A percentile compares a stretch with the other conserved stretches of the same genome.
Conservation (phyloP, 2,113 vertebrate species). For the Trachemys scripta region DNA sequence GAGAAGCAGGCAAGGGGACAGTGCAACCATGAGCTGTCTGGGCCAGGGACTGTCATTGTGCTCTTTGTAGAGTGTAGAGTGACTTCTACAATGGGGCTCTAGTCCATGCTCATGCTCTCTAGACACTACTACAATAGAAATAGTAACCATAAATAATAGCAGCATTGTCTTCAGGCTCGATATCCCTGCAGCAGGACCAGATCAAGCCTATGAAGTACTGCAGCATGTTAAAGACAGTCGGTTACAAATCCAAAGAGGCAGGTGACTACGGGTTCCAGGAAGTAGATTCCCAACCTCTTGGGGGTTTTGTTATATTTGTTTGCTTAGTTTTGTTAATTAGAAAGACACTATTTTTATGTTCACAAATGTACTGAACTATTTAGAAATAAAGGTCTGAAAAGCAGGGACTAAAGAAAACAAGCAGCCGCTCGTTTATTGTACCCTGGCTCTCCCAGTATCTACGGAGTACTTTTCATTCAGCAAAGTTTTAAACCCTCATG, state of each 20-base stretch:
- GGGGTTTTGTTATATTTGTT: rapidly evolving
- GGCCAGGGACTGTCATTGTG: neutral
- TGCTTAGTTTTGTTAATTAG: neutral
- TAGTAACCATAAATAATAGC: neutral
- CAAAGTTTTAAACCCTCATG: slow-evolving; percentile 12
- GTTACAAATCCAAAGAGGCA: rapidly evolving
- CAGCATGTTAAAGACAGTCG: rapidly evolving
- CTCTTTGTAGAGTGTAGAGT: neutral
- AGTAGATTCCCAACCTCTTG: neutral
- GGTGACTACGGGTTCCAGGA: rapidly evolving
- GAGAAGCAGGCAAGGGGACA: rapidly evolving
- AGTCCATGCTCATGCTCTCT: neutral
- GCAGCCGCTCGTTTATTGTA: slow-evolving; percentile 2
- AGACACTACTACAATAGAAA: neutral
- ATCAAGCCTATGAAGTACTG: neutral
- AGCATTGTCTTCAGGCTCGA: neutral
- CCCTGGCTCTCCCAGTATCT: neutral
- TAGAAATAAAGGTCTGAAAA: neutral
- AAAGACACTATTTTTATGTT: neutral
- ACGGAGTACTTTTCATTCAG: neutral
- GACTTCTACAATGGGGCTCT: neutral
- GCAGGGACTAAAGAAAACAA: slow-evolving; percentile 31
- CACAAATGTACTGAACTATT: neutral
- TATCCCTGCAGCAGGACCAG: rapidly evolving
- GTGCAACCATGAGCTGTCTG: neutral